A percentile compares a stretch with the other conserved stretches of the same genome.
These are phyloP conservation scores for Xenops minutus DNA, from an alignment of 2,797 vertebrate species.

Conservation along the genomic window DNA sequence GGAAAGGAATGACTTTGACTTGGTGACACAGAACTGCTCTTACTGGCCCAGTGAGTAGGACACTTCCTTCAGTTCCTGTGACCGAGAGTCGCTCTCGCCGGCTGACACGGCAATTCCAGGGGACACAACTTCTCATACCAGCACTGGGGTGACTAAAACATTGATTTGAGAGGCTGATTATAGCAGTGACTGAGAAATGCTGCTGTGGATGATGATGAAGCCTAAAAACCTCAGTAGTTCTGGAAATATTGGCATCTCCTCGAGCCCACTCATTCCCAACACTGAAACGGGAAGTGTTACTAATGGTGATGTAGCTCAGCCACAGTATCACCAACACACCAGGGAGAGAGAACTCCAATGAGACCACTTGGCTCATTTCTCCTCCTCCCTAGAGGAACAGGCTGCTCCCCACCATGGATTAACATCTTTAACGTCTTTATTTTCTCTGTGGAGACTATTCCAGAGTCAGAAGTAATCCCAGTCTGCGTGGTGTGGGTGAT, in stretches of 20 bases:
- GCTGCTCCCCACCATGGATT: neutral
- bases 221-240: neutral
- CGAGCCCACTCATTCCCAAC: neutral
- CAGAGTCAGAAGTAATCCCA: neutral
- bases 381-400: neutral
- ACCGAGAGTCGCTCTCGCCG: neutral
- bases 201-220: neutral
- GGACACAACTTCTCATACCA: neutral
- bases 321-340: neutral
- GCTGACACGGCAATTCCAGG: neutral
- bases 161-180: neutral
- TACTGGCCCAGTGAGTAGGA: neutral
- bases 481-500: neutral
- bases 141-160: neutral
- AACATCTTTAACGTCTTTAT: neutral
- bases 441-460: neutral
- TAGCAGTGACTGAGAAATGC: neutral
- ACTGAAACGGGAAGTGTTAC: neutral
- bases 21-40: conserved; percentile 6
- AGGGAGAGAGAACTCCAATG: neutral
- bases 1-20: neutral
- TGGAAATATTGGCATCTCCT: neutral
- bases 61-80: neutral
- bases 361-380: neutral
- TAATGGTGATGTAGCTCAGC: neutral